A percentile compares a stretch with the other conserved stretches of the same genome.
phyloP scores from a whole-genome alignment of 2,888 invertebrate species.

The Pseudococcus viburni region DNA sequence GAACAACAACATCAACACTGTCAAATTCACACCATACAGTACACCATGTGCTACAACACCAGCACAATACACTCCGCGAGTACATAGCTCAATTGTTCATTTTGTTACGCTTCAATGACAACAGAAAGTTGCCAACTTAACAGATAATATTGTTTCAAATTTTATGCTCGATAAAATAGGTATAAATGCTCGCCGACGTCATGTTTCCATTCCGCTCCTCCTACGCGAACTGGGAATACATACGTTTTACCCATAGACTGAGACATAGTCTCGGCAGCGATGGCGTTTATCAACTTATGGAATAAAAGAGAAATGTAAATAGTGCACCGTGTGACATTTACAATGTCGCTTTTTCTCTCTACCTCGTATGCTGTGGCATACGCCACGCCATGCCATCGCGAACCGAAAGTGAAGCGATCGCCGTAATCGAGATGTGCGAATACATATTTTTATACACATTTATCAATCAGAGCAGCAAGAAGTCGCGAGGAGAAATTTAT shows the following conservation, averaged over 20 bases:
- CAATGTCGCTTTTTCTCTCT: neutral
- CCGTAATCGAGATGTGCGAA: neutral
- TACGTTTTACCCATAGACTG: neutral
- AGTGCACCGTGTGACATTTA: conserved; percentile 30
- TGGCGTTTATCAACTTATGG: neutral
- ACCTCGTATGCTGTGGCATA: neutral
- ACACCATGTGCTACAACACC: neutral
- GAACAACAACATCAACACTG: neutral
- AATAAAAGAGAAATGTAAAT: conserved; percentile 51
- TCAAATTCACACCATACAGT: neutral
- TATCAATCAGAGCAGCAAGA: conserved; percentile 43
- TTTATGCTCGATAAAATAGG: conserved; percentile 18
- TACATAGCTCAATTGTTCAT: conserved; percentile 5
- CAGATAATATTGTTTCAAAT: conserved; percentile 53
- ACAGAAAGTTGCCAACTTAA: conserved; percentile 47
- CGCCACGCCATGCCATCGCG: neutral
- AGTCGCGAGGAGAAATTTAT: conserved; percentile 1
- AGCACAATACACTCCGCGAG: neutral
- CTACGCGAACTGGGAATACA: neutral
- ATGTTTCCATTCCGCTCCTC: neutral
- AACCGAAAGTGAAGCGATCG: neutral
- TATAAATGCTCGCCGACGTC: conserved; percentile 11
- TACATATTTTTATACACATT: neutral
- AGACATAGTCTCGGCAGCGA: neutral
- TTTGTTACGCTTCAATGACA: conserved; percentile 29